Conservation (phyloP, 2,113 vertebrate species). For the Oophaga pumilio region DNA sequence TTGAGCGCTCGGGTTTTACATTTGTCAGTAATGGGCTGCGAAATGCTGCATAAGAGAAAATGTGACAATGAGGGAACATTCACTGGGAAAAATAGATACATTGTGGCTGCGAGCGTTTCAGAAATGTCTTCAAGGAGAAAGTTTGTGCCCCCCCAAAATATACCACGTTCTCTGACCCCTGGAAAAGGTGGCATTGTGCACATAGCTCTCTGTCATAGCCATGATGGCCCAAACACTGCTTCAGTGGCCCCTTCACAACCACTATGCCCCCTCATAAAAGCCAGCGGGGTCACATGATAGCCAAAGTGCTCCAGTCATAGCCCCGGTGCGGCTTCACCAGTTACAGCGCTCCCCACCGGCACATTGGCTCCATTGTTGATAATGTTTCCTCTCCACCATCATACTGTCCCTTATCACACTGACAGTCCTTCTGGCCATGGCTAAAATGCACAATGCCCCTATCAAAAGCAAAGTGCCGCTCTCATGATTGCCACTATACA, state of each 20-base stretch:
- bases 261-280: too few relatives aligned
- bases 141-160: background rate
- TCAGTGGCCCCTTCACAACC: background rate
- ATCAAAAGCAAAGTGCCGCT: background rate
- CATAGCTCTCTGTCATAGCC: background rate
- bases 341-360: background rate
- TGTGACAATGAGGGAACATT: background rate
- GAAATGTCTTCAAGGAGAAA: background rate
- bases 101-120: background rate
- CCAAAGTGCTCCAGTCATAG: background rate
- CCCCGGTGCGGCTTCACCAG: background rate
- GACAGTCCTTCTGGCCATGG: background rate
- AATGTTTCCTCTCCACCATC: background rate
- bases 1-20: background rate
- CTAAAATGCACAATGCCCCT: background rate
- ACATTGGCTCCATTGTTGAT: background rate
- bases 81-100: background rate
- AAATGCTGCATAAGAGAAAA: constrained; percentile 6
- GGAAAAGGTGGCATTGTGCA: too few relatives aligned
- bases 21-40: background rate
- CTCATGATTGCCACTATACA: too few relatives aligned
- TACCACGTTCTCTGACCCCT: too few relatives aligned
- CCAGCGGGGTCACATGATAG: background rate
- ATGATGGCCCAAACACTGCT: background rate
- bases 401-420: background rate